Evolutionary conservation across 2,113 vertebrate genomes (phyloP).

Genomic region (Paradoxurus hermaphroditus): DNA sequence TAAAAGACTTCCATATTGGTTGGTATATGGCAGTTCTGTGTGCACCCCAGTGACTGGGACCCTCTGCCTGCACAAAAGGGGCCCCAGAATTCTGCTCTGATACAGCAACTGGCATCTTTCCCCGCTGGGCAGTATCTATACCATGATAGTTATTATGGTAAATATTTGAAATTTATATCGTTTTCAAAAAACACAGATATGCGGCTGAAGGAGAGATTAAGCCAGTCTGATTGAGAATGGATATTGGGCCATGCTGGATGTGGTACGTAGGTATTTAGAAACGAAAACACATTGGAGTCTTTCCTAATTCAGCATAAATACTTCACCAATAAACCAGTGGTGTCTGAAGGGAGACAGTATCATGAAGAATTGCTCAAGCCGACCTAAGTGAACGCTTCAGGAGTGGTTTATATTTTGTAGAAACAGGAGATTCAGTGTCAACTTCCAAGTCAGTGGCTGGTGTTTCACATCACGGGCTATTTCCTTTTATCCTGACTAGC

Average conservation of each 20-base stretch:
- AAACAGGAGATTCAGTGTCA: not conserved
- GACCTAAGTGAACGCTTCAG: not conserved
- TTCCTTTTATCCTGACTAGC: not conserved
- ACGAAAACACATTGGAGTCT: not conserved
- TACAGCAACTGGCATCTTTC: not conserved
- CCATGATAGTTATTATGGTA: not conserved
- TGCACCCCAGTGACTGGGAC: not conserved
- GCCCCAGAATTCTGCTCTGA: not conserved
- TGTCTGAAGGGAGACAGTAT: not conserved
- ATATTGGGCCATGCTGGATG: not conserved
- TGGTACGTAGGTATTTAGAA: not conserved
- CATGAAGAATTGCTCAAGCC: not conserved
- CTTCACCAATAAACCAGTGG: not conserved
- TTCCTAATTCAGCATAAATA: not conserved
- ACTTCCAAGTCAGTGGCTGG: not conserved
- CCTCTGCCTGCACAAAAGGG: not conserved
- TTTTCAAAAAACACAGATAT: not conserved
- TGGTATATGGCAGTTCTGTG: not conserved
- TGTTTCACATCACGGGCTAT: not conserved
- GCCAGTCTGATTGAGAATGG: not conserved
- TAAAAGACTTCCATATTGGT: not conserved
- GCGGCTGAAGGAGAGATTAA: not conserved
- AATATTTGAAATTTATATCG: not conserved
- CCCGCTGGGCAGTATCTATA: not conserved
- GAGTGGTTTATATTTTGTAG: not conserved